Percentiles rank a stretch among this genome's conserved stretches.
Evolutionary conservation across 2,113 vertebrate genomes (phyloP).

Genomic region (Anthoscopus minutus): DNA sequence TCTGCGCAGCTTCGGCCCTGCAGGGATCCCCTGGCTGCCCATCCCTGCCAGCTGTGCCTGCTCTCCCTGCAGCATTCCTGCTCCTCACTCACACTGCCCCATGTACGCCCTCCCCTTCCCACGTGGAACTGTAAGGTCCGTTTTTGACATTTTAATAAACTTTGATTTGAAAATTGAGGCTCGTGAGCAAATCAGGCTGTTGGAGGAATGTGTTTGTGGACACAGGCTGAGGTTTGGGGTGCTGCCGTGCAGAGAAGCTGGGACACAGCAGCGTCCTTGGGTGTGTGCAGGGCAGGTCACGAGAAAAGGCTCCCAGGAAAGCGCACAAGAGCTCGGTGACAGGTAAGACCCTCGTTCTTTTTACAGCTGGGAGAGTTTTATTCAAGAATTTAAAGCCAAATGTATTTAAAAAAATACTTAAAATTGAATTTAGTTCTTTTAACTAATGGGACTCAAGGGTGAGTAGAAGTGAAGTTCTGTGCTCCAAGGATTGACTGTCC

Average conservation of each 20-base stretch:
- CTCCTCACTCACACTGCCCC: constrained; percentile 46
- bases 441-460: fast-evolving
- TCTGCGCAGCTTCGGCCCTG: background rate
- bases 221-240: fast-evolving
- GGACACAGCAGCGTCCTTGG: background rate
- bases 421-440: background rate
- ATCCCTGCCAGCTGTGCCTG: background rate
- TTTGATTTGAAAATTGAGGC: constrained; percentile 53
- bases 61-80: constrained; percentile 16
- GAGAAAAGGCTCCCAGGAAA: background rate
- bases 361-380: background rate
- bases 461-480: background rate
- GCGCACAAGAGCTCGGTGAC: background rate
- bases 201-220: background rate
- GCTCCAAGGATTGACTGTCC: background rate
- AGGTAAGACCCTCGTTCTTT: background rate
- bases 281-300: fast-evolving
- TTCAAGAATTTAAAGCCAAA: background rate
- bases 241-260: background rate
- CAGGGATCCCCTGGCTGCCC: background rate
- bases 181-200: background rate
- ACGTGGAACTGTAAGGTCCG: constrained; percentile 58
- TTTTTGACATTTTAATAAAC: constrained; percentile 75
- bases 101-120: background rate
- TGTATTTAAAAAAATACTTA: fast-evolving